Percentiles rank a stretch among this genome's conserved stretches.
Evolutionary conservation across 1,140 invertebrate species (phyloP).

Genomic region (Zaprionus lachaisei): DNA sequence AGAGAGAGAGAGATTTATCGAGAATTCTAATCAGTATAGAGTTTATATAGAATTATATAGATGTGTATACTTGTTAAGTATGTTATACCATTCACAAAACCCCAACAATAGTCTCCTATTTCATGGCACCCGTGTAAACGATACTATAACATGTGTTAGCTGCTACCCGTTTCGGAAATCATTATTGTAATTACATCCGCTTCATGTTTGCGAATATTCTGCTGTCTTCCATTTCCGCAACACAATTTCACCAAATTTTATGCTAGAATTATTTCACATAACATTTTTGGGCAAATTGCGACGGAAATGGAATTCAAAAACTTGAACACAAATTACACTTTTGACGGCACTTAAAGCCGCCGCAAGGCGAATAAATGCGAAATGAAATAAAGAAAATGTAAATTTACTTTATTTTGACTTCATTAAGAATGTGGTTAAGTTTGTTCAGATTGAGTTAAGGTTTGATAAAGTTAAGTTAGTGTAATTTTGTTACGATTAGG

Average conservation of each 20-base stretch:
- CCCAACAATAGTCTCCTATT: conserved; percentile 12
- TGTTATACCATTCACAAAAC: not conserved
- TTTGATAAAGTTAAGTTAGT: not conserved
- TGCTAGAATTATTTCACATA: conserved; percentile 21
- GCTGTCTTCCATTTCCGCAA: conserved; percentile 34
- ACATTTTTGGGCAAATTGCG: conserved; percentile 14
- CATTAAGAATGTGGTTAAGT: not conserved
- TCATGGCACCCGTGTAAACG: not conserved
- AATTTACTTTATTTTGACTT: conserved; percentile 3
- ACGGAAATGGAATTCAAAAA: conserved; percentile 32
- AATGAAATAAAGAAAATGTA: not conserved
- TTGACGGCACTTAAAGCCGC: not conserved
- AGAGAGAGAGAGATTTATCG: not conserved
- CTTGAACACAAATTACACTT: conserved; percentile 15
- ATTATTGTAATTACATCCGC: conserved; percentile 48
- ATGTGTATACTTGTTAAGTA: not conserved
- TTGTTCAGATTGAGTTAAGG: not conserved
- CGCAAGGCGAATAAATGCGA: not conserved
- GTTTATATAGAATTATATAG: not conserved
- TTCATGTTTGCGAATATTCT: conserved; percentile 22
- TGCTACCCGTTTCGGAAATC: conserved; percentile 34
- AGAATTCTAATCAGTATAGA: not conserved
- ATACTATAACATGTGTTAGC: not conserved
- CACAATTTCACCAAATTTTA: conserved; percentile 34
- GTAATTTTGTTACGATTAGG: not conserved